Conservation (phyloP, 2,113 vertebrate genomes). For the Athene cunicularia region DNA sequence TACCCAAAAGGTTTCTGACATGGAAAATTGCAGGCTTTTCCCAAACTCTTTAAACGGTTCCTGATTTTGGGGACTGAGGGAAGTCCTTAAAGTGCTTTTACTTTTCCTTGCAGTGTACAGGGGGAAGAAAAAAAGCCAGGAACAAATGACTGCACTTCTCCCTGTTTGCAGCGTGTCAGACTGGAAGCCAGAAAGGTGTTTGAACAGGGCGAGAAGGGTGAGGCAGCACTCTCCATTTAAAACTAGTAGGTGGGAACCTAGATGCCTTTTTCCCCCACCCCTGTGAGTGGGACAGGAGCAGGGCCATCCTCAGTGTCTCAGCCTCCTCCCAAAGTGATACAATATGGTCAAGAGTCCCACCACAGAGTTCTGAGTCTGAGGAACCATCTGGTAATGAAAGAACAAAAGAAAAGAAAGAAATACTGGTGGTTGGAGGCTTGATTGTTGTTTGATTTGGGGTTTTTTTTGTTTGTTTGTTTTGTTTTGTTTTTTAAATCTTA, state of each 20-base stretch:
- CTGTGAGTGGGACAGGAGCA: rapidly evolving
- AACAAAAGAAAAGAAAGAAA: neutral
- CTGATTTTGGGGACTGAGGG: no score
- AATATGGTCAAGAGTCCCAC: rapidly evolving
- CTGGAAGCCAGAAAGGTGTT: neutral
- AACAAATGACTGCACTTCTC: neutral
- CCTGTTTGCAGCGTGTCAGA: neutral
- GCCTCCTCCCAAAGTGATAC: neutral
- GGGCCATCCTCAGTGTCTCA: neutral
- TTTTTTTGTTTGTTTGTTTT: neutral
- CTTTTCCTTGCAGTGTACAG: rapidly evolving
- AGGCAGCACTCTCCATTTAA: neutral
- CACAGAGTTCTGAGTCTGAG: neutral
- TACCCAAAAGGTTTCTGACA: neutral
- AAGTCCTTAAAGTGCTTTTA: neutral
- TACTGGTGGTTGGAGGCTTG: rapidly evolving
- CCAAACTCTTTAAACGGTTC: neutral
- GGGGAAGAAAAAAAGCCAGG: neutral
- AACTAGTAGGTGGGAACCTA: neutral
- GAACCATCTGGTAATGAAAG: neutral
- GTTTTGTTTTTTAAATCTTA: neutral
- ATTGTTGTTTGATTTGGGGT: neutral
- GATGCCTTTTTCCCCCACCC: rapidly evolving
- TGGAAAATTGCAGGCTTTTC: neutral
- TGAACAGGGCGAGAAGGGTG: rapidly evolving